Evolutionary conservation across 2,797 vertebrate genomes (phyloP).

Genomic region (Cryptoblepharus egeriae): DNA sequence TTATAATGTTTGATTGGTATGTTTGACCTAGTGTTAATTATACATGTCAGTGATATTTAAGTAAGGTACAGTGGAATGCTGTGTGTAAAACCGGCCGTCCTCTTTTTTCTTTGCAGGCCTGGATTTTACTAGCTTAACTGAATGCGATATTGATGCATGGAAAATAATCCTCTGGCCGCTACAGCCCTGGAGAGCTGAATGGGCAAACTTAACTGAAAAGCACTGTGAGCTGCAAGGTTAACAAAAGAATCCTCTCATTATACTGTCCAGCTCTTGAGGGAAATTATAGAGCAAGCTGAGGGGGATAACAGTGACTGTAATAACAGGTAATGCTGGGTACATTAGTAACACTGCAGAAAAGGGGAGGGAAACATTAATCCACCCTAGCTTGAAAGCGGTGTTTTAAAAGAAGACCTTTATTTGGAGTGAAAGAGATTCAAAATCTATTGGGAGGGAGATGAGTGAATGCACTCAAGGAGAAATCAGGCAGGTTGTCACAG

Average conservation of each 20-base stretch:
- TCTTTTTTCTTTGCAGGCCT: slow-evolving; percentile 29
- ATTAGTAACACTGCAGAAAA: slow-evolving; percentile 28
- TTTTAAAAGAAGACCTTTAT: slow-evolving; percentile 32
- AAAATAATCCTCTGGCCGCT: slow-evolving; percentile 4
- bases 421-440: slow-evolving; percentile 30
- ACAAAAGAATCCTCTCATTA: slow-evolving; percentile 25
- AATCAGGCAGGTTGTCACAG: background rate
- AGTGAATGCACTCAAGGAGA: slow-evolving; percentile 13
- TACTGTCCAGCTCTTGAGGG: slow-evolving; percentile 9
- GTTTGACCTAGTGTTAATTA: slow-evolving; percentile 63
- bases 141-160: slow-evolving; percentile 36
- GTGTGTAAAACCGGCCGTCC: slow-evolving; percentile 39
- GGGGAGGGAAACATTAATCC: slow-evolving; percentile 24
- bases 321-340: slow-evolving; percentile 35
- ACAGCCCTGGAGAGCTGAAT: background rate
- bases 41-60: slow-evolving; percentile 59
- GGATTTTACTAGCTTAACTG: slow-evolving; percentile 48
- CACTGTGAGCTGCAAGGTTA: background rate
- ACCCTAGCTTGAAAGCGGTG: slow-evolving; percentile 22
- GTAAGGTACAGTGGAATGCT: slow-evolving; percentile 30
- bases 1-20: slow-evolving; percentile 50
- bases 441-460: background rate
- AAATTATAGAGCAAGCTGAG: slow-evolving; percentile 25
- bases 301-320: slow-evolving; percentile 22
- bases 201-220: slow-evolving; percentile 1